Evolutionary conservation across 2,888 invertebrate genomes (phyloP).

Genomic region (Physocephala rufipes): DNA sequence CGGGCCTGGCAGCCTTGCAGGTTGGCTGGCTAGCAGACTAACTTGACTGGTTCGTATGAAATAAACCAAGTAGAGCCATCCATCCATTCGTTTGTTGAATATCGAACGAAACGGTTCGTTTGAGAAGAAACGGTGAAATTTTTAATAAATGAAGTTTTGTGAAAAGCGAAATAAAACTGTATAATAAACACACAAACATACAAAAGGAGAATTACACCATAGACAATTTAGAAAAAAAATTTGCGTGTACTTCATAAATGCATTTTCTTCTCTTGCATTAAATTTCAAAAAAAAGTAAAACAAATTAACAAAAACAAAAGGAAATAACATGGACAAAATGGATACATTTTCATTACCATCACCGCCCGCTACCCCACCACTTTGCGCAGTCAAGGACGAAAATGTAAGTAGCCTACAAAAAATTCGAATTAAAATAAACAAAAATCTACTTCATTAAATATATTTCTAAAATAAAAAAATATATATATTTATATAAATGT

Average conservation of each 20-base stretch:
- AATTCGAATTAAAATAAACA: too few relatives aligned
- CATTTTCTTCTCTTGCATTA: not conserved
- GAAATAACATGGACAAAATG: constrained; percentile 51
- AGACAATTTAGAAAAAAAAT: constrained; percentile 32
- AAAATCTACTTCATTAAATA: too few relatives aligned
- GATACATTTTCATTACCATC: constrained; percentile 69
- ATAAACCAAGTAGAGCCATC: constrained; percentile 44
- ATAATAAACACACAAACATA: constrained; percentile 26
- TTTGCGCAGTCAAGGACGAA: constrained; percentile 67
- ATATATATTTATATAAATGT: too few relatives aligned
- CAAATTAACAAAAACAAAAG: too few relatives aligned
- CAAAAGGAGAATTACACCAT: constrained; percentile 18
- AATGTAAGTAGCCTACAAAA: constrained; percentile 58
- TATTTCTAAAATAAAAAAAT: too few relatives aligned
- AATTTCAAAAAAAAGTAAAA: constrained; percentile 18
- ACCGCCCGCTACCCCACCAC: constrained; percentile 78
- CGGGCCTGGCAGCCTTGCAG: constrained; percentile 44
- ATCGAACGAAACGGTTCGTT: constrained; percentile 61
- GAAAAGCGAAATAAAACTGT: constrained; percentile 39
- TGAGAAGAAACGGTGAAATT: constrained; percentile 3
- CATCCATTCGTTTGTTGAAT: constrained; percentile 65
- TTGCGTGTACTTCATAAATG: not conserved
- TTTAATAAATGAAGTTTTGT: constrained; percentile 35
- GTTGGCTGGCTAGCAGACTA: constrained; percentile 38
- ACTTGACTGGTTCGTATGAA: constrained; percentile 43